These are phyloP conservation scores for Ophthalmolycus amberensis DNA, from an alignment of 2,113 vertebrate genomes.

Conservation along the genomic window DNA sequence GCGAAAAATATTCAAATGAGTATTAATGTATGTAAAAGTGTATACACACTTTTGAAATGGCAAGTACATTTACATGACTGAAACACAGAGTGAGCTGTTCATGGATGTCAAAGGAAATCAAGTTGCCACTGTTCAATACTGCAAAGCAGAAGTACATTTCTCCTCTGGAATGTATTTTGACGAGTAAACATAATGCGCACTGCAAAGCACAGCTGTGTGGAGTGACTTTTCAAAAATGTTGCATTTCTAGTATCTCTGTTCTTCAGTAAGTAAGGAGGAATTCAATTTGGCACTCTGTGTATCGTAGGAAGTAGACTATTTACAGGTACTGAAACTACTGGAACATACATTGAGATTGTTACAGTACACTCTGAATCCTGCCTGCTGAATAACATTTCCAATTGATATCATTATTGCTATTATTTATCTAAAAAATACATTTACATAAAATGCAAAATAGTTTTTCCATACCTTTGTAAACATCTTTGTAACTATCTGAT, in stretches of 20 bases:
- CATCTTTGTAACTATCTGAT: slow-evolving; percentile 47
- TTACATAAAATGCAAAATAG: slow-evolving; percentile 66
- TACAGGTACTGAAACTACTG: slow-evolving; percentile 37
- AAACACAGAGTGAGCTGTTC: slow-evolving; percentile 38
- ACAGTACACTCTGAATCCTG: slow-evolving; percentile 43
- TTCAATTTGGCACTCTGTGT: slow-evolving; percentile 59
- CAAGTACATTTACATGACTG: slow-evolving; percentile 35
- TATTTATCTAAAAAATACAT: slow-evolving; percentile 68
- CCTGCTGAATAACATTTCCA: slow-evolving; percentile 21
- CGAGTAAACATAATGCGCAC: slow-evolving; percentile 46
- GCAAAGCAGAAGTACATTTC: slow-evolving; percentile 38
- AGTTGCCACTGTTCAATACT: slow-evolving; percentile 27
- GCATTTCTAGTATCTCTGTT: slow-evolving; percentile 24
- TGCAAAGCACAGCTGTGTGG: slow-evolving; percentile 36
- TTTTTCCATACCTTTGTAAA: slow-evolving; percentile 69
- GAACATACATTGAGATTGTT: slow-evolving; percentile 37
- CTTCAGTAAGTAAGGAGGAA: slow-evolving; percentile 23
- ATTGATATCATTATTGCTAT: slow-evolving; percentile 54
- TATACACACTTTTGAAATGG: slow-evolving; percentile 52
- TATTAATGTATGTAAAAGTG: slow-evolving; percentile 38
- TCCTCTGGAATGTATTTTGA: slow-evolving; percentile 58
- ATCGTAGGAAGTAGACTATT: slow-evolving; percentile 26
- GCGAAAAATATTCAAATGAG: slow-evolving; percentile 21
- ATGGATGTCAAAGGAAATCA: slow-evolving; percentile 37
- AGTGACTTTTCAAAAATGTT: slow-evolving; percentile 47